A percentile compares a stretch with the other conserved stretches of the same genome.
phyloP scores from a whole-genome alignment of 2,113 vertebrate species.

The Saiga tatarica region DNA sequence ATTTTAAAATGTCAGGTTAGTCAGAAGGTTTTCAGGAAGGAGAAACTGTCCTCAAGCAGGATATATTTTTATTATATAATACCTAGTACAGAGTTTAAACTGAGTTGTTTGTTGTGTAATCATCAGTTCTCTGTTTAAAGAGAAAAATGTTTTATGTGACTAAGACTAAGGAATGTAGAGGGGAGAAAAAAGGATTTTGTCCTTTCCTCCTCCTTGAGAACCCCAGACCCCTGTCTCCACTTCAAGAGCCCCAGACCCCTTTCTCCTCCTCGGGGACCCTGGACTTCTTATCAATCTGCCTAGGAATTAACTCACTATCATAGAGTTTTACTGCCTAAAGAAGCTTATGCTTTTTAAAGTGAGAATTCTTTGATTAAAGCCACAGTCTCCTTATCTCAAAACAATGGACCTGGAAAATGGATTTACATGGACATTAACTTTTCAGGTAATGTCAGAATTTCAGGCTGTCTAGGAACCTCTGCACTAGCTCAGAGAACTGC shows the following conservation, averaged over 20 bases:
- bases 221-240: not conserved
- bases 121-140: not conserved
- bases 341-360: not conserved
- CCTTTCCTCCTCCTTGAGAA: not conserved
- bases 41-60: not conserved
- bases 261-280: not conserved
- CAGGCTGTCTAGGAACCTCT: not conserved
- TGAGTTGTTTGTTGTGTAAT: not conserved
- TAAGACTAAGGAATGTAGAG: not conserved
- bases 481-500: not conserved
- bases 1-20: not conserved
- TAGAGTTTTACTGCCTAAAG: not conserved
- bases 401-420: not conserved
- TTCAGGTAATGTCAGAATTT: not conserved
- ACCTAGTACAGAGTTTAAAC: not conserved
- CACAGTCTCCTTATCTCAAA: not conserved
- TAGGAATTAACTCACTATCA: not conserved
- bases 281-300: not conserved
- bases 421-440: not conserved
- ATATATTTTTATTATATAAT: not conserved
- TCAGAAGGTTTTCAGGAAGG: not conserved
- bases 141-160: not conserved
- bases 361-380: slow-evolving; percentile 7
- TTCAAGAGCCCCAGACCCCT: not conserved
- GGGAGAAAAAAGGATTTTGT: not conserved